phyloP scores from a whole-genome alignment of 2,113 vertebrate genomes.

The Plectropomus leopardus region DNA sequence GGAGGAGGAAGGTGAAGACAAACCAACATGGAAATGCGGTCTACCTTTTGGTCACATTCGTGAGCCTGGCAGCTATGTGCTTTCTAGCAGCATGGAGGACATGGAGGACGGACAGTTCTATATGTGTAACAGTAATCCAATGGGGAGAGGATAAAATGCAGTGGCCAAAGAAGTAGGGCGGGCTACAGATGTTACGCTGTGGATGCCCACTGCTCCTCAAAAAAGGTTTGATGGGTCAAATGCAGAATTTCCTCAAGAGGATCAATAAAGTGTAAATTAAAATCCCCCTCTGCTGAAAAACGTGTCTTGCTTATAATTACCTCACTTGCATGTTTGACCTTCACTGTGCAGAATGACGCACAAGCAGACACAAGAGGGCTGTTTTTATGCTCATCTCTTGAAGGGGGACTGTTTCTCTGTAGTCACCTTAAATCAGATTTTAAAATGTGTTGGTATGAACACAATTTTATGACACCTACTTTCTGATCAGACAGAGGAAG shows the following conservation, averaged over 20 bases:
- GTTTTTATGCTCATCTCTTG: background rate
- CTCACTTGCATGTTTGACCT: constrained; percentile 16
- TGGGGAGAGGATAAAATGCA: constrained; percentile 1
- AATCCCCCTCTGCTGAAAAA: background rate
- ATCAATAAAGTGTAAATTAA: constrained; percentile 1
- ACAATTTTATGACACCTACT: background rate
- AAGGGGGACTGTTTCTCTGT: background rate
- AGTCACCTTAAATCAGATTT: background rate
- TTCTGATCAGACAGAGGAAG: too few species aligned
- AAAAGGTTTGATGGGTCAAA: constrained; percentile 9
- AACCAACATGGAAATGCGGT: constrained; percentile 12
- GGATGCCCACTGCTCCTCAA: background rate
- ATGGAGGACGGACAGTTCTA: constrained; percentile 27
- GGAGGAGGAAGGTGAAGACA: constrained; percentile 17
- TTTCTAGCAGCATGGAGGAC: constrained; percentile 12
- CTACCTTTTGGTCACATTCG: constrained; percentile 23
- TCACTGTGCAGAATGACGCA: background rate
- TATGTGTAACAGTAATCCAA: constrained; percentile 31
- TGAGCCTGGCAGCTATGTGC: constrained; percentile 23
- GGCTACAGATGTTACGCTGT: background rate
- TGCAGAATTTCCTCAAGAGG: background rate
- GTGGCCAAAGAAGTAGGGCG: background rate
- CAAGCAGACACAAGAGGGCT: background rate
- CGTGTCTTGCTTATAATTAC: background rate
- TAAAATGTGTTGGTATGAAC: background rate